Base-by-base conservation (phyloP, 2,113 vertebrate species). In the Sylvilagus bachmani region DNA sequence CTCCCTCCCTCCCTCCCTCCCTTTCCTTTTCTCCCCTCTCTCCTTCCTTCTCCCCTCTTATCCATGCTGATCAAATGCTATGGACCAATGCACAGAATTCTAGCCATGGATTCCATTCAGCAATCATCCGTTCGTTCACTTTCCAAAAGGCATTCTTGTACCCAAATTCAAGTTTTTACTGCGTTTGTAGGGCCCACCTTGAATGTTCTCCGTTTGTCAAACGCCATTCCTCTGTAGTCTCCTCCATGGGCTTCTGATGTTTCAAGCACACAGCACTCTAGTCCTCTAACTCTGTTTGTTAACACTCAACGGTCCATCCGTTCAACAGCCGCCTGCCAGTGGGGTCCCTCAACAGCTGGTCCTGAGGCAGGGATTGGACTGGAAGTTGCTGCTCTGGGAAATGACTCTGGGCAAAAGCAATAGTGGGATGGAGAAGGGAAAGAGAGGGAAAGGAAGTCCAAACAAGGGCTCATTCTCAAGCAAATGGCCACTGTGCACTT, bases 11-110 rank as follows among this genome's bases (percentile, higher is more conserved):
- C 58, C 10, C 22, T 25, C 31, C 27, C 33, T 12, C 11, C 16
- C 0, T 19, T 7, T 21, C 3, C 29, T 17, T 14, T 5, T 33
- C 21, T 19, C 13, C 29, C 33, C 24, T 31, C 17, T 2, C n/a
- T 27, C 21, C 44, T 17, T 10, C 8, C 29, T 14, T 14, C 44
- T 44, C 44, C 44, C 44, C 44, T 44, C 44, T 44, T 7, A 64
- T 49, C 17, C 67, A 31, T 19, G 62, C 61, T 44, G 22, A 31
- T 29, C 29, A 22, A 83, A 36, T 33, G 11, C 31, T 51, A 27
- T 10, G 31, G 17, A n/a, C 71, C 19, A 80, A 38, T 36, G 29
- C 19, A 10, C 6, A 64, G 44, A 81, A 33, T 74, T 74, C 22
- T 17, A 81, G 33, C 24, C 62, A 31, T 89, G 77, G 74, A 81